phyloP scores from a whole-genome alignment of 2,113 vertebrate species.

The Donacobius atricapilla region DNA sequence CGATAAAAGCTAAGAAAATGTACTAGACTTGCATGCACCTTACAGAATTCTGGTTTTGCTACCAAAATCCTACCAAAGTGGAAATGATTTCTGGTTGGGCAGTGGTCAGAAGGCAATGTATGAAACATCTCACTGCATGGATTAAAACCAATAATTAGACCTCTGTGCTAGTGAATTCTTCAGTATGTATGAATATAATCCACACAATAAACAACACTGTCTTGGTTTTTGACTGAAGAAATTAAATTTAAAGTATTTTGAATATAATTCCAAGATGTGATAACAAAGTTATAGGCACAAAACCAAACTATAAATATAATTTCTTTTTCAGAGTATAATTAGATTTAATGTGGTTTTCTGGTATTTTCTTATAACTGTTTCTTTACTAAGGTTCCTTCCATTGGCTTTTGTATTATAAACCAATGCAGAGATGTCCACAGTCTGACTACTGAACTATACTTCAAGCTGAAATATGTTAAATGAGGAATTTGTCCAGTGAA shows the following conservation, averaged over 20 bases:
- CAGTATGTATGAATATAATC: slow-evolving; percentile 66
- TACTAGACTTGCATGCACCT: background rate
- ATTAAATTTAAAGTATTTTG: slow-evolving; percentile 67
- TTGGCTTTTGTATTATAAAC: background rate
- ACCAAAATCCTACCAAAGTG: slow-evolving; percentile 47
- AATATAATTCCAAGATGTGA: slow-evolving; percentile 67
- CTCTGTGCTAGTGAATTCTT: slow-evolving; percentile 67
- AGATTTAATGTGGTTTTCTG: background rate
- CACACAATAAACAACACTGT: slow-evolving; percentile 64
- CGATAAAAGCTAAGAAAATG: background rate
- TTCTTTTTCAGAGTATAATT: slow-evolving; percentile 5
- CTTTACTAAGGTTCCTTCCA: background rate
- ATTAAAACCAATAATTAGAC: slow-evolving; percentile 72
- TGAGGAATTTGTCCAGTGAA: background rate
- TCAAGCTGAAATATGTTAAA: slow-evolving; percentile 22
- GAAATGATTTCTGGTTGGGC: slow-evolving; percentile 58
- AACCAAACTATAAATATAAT: slow-evolving; percentile 50
- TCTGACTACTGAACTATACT: slow-evolving; percentile 3
- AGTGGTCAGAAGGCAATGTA: slow-evolving; percentile 60
- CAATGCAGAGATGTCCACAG: background rate
- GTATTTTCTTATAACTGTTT: background rate
- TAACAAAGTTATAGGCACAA: slow-evolving; percentile 64
- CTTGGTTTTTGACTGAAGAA: slow-evolving; percentile 73
- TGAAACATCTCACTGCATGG: slow-evolving; percentile 63
- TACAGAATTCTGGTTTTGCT: slow-evolving; percentile 1